Evolutionary conservation across 37 sponge, comb jelly and placozoan genomes (phyloP), one percentile per base, ranked within the genome.

Genomic region (Aplysina aerophoba): DNA sequence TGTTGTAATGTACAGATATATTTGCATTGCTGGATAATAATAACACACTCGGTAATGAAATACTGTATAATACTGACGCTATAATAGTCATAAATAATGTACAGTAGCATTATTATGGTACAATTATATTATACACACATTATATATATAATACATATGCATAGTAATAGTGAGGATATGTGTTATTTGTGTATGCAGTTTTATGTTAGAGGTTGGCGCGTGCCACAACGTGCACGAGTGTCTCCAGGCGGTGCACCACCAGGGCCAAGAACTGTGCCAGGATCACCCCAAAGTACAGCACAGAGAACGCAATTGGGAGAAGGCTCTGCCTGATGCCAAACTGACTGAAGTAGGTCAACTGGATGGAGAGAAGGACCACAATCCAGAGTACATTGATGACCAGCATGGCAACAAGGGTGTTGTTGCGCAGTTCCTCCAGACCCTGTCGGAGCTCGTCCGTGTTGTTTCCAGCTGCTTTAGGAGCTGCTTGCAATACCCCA

Each of bases 311-410:
- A 5, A 87, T 38, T 65, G 83, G 73, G 17, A 93, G 80, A 0
- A 71, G 71, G 5, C 77, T 35, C 15, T 84, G 57, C 8, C 66
- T 73, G 31, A 93, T 41, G 25, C 59, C 55, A 41, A 83, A 84
- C 0, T 31, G 15, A 0, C 17, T 59, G 0, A 89, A 79, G 17
- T 66, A 61, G 1, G 57, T 67, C 28, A 93, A 72, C n/a, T 31
- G 77, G 19, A 93, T 40, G 15, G 87, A 73, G 67, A 31, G 60
- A 12, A 93, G 59, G 16, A 90, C 83, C 8, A 81, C 82, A 20
- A 93, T 77, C 94, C 94, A 93, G 72, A 90, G 81, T 28, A 90
- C 31, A 83, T 93, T 93, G 33, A 89, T 78, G 21, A 93, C 82
- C 33, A 93, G 78, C 38, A 93, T 33, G 0, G 87, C 63, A 14